phyloP scores from a whole-genome alignment of 2,797 vertebrate genomes.

The Darevskia nairensis region DNA sequence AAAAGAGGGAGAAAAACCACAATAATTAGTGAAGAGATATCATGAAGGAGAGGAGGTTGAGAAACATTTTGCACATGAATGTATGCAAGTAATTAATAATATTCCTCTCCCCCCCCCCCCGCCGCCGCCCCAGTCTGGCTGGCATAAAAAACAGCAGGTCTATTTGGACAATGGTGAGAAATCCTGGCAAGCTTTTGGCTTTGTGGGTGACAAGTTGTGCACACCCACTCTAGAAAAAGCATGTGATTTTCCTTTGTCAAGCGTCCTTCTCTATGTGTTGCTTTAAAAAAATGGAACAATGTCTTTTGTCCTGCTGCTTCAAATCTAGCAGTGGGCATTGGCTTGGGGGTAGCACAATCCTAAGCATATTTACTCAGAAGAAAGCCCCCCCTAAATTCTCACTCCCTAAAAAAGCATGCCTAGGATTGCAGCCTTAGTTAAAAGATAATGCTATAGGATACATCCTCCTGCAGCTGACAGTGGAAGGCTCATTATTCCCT shows the following conservation, averaged over 20 bases:
- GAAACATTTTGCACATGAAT: neutral
- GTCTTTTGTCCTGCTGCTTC: neutral
- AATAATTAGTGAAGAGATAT: too few relatives aligned
- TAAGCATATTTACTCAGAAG: neutral
- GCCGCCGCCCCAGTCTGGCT: too few relatives aligned
- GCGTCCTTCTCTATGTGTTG: neutral
- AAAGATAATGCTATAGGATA: neutral
- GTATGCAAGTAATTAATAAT: too few relatives aligned
- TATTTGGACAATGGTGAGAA: neutral
- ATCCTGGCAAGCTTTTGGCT: neutral
- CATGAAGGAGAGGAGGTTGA: neutral
- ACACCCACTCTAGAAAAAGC: neutral
- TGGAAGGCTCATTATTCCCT: slow-evolving; percentile 41
- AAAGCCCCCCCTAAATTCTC: neutral
- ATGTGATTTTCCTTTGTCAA: neutral
- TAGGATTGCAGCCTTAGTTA: neutral
- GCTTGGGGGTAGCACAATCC: neutral
- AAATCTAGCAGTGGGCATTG: neutral
- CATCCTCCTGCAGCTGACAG: neutral
- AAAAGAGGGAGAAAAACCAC: too few relatives aligned
- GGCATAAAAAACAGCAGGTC: neutral
- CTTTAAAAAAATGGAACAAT: neutral
- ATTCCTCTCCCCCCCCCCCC: too few relatives aligned
- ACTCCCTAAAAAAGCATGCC: neutral
- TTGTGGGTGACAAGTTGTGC: neutral